A percentile compares a stretch with the other conserved stretches of the same genome.
Evolutionary conservation across 1,140 invertebrate genomes (phyloP).

Genomic region (Cepaea nemoralis): DNA sequence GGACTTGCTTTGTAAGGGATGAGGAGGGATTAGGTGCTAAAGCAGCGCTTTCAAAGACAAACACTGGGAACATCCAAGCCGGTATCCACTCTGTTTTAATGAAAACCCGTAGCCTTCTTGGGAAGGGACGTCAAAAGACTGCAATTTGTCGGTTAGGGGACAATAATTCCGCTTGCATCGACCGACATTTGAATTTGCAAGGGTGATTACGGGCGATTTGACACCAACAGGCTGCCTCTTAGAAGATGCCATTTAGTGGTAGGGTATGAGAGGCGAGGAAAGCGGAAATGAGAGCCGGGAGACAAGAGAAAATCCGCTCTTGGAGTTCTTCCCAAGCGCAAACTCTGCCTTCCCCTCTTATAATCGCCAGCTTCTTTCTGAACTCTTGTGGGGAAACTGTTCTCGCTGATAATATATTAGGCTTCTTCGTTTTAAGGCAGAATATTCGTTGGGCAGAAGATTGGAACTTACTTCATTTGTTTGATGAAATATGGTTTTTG

Average conservation of each 20-base stretch:
- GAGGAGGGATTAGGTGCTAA: background rate
- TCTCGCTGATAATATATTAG: background rate
- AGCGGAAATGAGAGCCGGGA: constrained; percentile 36
- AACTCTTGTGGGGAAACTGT: background rate
- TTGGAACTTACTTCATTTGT: background rate
- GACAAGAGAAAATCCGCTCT: constrained; percentile 30
- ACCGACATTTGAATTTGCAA: constrained; percentile 31
- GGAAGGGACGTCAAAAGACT: constrained; percentile 34
- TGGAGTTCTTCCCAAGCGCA: background rate
- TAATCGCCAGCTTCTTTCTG: background rate
- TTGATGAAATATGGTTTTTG: background rate
- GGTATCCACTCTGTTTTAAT: constrained; percentile 26
- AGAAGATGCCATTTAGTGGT: constrained; percentile 14
- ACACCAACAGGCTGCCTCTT: constrained; percentile 16
- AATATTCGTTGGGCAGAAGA: constrained; percentile 3
- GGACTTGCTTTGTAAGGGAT: constrained; percentile 18
- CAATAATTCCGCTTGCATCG: constrained; percentile 39
- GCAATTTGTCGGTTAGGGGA: constrained; percentile 36
- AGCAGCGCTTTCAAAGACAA: constrained; percentile 4
- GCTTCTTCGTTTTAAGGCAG: background rate
- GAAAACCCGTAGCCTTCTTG: constrained; percentile 13
- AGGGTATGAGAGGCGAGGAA: constrained; percentile 12
- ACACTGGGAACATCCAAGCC: constrained; percentile 5
- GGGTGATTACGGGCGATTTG: constrained; percentile 40
- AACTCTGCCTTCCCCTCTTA: background rate